These are phyloP conservation scores for Allolobophora icterica DNA, from an alignment of 2,888 invertebrate genomes.

Conservation along the genomic window DNA sequence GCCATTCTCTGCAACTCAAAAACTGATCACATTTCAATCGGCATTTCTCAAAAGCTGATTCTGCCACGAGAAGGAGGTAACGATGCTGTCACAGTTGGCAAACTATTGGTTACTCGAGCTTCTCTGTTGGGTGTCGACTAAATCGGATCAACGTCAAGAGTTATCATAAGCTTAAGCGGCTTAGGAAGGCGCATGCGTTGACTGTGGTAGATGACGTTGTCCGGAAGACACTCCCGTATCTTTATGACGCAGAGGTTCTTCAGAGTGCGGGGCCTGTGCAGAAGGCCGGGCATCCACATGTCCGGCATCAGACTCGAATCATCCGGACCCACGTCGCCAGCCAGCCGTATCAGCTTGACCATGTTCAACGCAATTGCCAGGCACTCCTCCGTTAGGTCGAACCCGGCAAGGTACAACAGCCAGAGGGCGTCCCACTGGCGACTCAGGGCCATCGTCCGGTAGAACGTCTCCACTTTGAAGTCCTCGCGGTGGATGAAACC, in stretches of 20 bases:
- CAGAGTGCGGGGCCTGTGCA: constrained; percentile 34
- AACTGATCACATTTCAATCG: neutral
- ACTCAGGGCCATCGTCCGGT: constrained; percentile 39
- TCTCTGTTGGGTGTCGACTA: neutral
- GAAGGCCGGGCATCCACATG: constrained; percentile 31
- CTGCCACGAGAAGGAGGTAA: neutral
- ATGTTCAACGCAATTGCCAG: constrained; percentile 27
- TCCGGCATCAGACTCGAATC: constrained; percentile 13
- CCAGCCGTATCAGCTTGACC: neutral
- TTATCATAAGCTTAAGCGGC: constrained; percentile 33
- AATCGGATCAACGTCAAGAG: constrained; percentile 23
- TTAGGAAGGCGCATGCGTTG: constrained; percentile 35
- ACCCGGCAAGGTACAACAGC: constrained; percentile 39
- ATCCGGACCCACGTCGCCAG: neutral
- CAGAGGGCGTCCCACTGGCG: constrained; percentile 40
- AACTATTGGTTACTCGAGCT: neutral
- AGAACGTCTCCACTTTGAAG: constrained; percentile 44
- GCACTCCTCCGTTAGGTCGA: constrained; percentile 35
- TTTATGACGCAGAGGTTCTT: constrained; percentile 42
- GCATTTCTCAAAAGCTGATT: neutral
- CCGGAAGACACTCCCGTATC: constrained; percentile 32
- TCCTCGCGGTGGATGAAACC: constrained; percentile 39
- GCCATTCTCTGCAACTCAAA: neutral
- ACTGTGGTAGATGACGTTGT: constrained; percentile 39
- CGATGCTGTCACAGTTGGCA: neutral